These are phyloP conservation scores for Thripadectes ignobilis DNA, from an alignment of 2,797 vertebrate genomes.

Conservation along the genomic window DNA sequence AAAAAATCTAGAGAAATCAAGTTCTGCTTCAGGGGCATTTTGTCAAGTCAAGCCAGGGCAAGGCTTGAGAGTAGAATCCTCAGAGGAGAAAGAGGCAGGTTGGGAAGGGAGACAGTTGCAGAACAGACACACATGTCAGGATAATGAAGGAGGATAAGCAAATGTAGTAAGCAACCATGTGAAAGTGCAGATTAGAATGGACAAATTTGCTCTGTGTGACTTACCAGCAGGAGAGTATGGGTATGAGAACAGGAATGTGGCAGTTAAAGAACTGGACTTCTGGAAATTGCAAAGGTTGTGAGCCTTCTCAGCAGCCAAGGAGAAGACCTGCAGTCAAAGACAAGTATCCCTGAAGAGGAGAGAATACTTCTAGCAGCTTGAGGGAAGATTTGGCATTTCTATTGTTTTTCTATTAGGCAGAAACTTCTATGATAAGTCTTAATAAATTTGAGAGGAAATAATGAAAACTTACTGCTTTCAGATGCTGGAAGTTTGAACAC, in stretches of 20 bases:
- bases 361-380: not conserved
- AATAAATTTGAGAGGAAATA: not conserved
- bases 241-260: not conserved
- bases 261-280: not conserved
- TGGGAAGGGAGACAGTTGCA: not conserved
- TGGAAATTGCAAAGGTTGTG: not conserved
- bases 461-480: not conserved
- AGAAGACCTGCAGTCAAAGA: not conserved
- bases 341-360: not conserved
- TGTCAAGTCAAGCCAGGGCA: not conserved
- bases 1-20: not conserved
- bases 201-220: not conserved
- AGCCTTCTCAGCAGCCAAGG: not conserved
- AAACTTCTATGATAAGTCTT: not conserved
- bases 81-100: not conserved
- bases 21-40: not conserved
- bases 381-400: not conserved
- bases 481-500: not conserved
- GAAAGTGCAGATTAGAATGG: too few relatives aligned
- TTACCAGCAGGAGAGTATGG: not conserved
- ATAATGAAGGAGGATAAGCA: not conserved
- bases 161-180: not conserved
- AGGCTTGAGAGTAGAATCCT: not conserved
- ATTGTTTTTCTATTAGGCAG: not conserved
- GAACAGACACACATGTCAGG: not conserved